Base-by-base conservation (phyloP, 2,888 invertebrate genomes). In the Slavum lentiscoides region DNA sequence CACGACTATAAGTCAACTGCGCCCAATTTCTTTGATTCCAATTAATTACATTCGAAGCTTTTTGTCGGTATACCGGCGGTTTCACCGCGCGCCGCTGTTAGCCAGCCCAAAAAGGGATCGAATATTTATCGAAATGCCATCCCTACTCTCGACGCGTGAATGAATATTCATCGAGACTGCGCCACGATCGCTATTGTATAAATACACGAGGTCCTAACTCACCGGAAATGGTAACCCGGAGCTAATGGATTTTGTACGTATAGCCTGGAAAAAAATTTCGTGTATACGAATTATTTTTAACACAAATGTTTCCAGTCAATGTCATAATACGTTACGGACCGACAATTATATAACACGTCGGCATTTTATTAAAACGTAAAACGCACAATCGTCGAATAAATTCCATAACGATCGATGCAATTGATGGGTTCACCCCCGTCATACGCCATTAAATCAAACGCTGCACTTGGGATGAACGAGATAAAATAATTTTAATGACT, bases 71-170 rank as follows among this genome's bases (percentile, higher is more conserved):
- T n/a, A 62, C 19, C 53, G 59, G 23, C 49, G 15, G 30, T 39
- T n/a, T 13, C n/a, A 43, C 43, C 9, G n/a, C 19, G 6, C 58
- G n/a, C n/a, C 5, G 59, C 69, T 21, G 30, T 21, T 23, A 39
- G 58, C 23, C 62, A 30, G 4, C 30, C 30, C 1, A 37, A 19
- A 80, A 55, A 62, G 30, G 49, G 39, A 72, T 64, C 39, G 53
- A 55, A 39, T 70, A 64, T 80, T 80, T 80, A 70, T 80, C 55
- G 55, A 55, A 75, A 75, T 75, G 23, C 23, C 58, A 23, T 43
- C 43, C 19, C 58, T n/a, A 9, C 37, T 64, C 19, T 43, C 19
- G 43, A 11, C 1, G 23, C 39, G 11, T 13, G 13, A 0, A 67
- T 75, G 75, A 75, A 75, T 75, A 75, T 67, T 74, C 74, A 74